Evolutionary conservation across 1,140 invertebrate genomes (phyloP), one percentile per base, ranked within the genome.

Genomic region (Penaeus vannamei): DNA sequence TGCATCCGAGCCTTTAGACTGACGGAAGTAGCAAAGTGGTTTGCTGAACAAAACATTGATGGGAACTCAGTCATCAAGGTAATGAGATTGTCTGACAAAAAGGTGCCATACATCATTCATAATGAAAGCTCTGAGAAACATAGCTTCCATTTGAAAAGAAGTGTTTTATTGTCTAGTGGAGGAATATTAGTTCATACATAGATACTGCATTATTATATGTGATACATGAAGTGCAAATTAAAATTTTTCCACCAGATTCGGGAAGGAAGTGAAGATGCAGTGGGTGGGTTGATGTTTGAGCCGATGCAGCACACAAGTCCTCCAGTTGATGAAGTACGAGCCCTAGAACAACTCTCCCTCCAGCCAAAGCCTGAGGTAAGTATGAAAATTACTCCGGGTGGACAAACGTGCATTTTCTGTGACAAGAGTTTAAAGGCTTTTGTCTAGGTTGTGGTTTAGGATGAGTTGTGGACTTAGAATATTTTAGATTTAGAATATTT

Each of bases 11-110:
- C 89, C 19, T 86, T 69, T 60, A 84, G 89, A 84, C 85, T 90
- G 12, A 87, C 84, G 29, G 89, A 90, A 77, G 66, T 90, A 79
- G 89, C 89, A 26, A 83, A 77, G 69, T 86, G 85, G 82, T 90
- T 86, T 81, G 69, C 80, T n/a, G 79, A 84, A 77, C 85, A 90
- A 60, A 42, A 14, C 32, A 79, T 87, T 77, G 89, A 90, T 66
- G 89, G 85, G 80, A 86, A 86, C 60, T 86, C 85, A 66, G 89
- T 90, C 29, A 86, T 90, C 36, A 90, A 84, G 79, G 89, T 90
- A 84, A 32, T 59, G 60, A 23, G 22, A 0, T 36, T 26, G 36
- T 46, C 29, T 5, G 14, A 17, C 5, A 82, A 59, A 61, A 23
- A 29, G 17, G 29, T 46, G n/a, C 53, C 42, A 32, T 29, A 20